phyloP scores from a whole-genome alignment of 2,888 invertebrate genomes.

The Chironomus riparius region DNA sequence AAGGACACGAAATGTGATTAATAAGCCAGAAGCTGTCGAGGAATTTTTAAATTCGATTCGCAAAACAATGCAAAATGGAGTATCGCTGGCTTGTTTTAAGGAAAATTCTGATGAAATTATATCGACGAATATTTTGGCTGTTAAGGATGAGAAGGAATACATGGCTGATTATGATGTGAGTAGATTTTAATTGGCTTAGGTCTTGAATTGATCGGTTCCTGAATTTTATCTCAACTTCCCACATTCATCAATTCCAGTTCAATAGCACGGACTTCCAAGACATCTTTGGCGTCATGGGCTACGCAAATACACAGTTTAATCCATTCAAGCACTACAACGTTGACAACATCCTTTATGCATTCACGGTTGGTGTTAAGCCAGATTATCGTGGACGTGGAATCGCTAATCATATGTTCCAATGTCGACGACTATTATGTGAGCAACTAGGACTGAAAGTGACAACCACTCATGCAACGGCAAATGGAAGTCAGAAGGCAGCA shows the following conservation, averaged over 20 bases:
- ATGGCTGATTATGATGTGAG: background rate
- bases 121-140: background rate
- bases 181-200: background rate
- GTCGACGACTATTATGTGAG: slow-evolving; percentile 1
- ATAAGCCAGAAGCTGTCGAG: background rate
- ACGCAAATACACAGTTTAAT: background rate
- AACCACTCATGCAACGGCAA: slow-evolving; percentile 9
- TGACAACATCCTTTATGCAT: background rate
- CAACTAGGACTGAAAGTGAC: slow-evolving; percentile 17
- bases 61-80: background rate
- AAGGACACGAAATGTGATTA: background rate
- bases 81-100: slow-evolving; percentile 14
- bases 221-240: too few relatives aligned
- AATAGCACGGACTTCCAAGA: background rate
- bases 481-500: slow-evolving; percentile 22
- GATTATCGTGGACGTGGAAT: slow-evolving; percentile 12
- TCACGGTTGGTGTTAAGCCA: slow-evolving; percentile 11
- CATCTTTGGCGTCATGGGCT: background rate
- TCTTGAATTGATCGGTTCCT: too few relatives aligned
- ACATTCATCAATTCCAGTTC: too few relatives aligned
- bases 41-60: background rate
- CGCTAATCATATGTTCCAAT: slow-evolving; percentile 22
- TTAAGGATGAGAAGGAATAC: background rate
- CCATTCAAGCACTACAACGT: slow-evolving; percentile 8
- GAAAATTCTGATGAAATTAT: slow-evolving; percentile 2